These are phyloP conservation scores for Lacerta agilis DNA, from an alignment of 2,797 vertebrate genomes.

Conservation along the genomic window DNA sequence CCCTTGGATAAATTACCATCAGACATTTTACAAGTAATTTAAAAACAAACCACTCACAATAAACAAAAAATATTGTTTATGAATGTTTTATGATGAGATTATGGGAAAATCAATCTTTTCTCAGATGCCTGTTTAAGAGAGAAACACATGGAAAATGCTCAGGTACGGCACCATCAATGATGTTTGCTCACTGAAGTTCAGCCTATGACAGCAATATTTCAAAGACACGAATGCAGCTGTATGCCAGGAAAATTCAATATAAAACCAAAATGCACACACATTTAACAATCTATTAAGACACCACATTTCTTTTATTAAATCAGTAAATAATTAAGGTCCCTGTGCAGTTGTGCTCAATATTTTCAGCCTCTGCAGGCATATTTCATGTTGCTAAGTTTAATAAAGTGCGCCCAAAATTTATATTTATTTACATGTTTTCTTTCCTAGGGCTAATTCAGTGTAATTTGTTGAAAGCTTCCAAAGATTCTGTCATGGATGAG, in stretches of 20 bases:
- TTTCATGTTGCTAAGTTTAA: conserved; percentile 16
- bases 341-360: conserved; percentile 20
- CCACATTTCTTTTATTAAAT: conserved; percentile 21
- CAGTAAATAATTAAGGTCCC: conserved; percentile 46
- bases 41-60: conserved; percentile 42
- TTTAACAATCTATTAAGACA: conserved; percentile 31
- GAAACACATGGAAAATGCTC: background rate
- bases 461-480: background rate
- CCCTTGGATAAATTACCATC: conserved; percentile 52
- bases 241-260: conserved; percentile 10
- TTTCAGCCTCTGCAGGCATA: background rate
- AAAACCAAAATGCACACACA: background rate
- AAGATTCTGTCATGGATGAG: fast-evolving
- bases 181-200: conserved; percentile 34
- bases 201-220: background rate
- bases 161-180: background rate
- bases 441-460: background rate
- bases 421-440: background rate
- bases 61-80: conserved; percentile 56
- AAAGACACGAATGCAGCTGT: conserved; percentile 18
- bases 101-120: conserved; percentile 52
- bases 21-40: conserved; percentile 57
- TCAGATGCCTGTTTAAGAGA: conserved; percentile 24
- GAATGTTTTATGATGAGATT: conserved; percentile 55
- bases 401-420: conserved; percentile 15